Conservation (phyloP, 2,888 invertebrate species). For the Bugula neritina region DNA sequence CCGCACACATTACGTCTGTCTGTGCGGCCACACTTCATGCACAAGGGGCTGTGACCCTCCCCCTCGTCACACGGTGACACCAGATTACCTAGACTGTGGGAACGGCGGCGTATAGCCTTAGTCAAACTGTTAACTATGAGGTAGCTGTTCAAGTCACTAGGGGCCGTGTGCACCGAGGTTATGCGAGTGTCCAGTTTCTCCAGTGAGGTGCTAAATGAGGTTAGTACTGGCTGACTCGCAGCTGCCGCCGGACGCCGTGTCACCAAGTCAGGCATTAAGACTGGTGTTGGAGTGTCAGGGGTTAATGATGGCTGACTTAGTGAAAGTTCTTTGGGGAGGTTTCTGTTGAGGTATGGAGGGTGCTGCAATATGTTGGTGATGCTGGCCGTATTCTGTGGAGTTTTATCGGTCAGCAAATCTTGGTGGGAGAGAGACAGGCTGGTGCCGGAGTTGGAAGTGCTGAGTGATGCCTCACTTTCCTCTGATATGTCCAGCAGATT, state of each 20-base stretch:
- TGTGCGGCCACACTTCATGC: slow-evolving; percentile 17
- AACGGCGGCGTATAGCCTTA: slow-evolving; percentile 1
- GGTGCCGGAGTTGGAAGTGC: slow-evolving; percentile 14
- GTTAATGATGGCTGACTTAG: slow-evolving; percentile 18
- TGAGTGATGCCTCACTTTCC: not conserved
- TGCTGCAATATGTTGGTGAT: not conserved
- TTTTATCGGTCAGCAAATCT: not conserved
- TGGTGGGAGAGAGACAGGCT: not conserved
- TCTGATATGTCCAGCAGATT: slow-evolving; percentile 10
- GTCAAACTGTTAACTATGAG: not conserved
- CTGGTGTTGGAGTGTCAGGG: slow-evolving; percentile 1
- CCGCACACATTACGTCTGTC: not conserved
- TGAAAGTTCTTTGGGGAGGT: not conserved
- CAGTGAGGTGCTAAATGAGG: not conserved
- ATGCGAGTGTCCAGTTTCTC: slow-evolving; percentile 8
- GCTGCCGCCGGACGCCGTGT: not conserved
- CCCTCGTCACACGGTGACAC: not conserved
- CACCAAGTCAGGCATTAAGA: too few relatives aligned
- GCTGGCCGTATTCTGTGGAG: not conserved
- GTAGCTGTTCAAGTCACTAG: not conserved
- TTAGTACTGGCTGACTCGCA: slow-evolving; percentile 3
- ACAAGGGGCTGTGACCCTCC: not conserved
- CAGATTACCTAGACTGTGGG: slow-evolving; percentile 18
- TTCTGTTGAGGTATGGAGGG: not conserved
- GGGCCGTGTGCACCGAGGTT: slow-evolving; percentile 9